These are phyloP conservation scores for Drosophila obscura DNA, from an alignment of 1,140 invertebrate genomes.

Conservation along the genomic window DNA sequence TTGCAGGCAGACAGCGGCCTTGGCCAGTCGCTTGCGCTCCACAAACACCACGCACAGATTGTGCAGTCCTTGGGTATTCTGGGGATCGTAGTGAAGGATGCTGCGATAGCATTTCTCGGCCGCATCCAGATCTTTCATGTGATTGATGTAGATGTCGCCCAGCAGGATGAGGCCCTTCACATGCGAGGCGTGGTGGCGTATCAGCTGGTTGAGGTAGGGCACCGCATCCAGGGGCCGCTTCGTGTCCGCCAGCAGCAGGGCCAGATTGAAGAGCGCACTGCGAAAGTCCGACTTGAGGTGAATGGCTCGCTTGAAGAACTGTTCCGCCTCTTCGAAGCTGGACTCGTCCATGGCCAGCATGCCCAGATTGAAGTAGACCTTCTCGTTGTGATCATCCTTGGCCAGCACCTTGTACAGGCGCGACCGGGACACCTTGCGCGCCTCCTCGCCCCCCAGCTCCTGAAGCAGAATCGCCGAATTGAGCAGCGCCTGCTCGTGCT, in stretches of 20 bases:
- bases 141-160: conserved; percentile 98
- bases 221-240: conserved; percentile 95
- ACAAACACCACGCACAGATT: conserved; percentile 98
- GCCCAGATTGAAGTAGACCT: conserved; percentile 96
- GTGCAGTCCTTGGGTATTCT: conserved; percentile 97
- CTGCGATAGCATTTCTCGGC: conserved; percentile 96
- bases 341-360: conserved; percentile 98
- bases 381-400: conserved; percentile 92
- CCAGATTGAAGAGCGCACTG: conserved; percentile 97
- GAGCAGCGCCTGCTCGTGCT: conserved; percentile 96
- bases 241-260: conserved; percentile 94
- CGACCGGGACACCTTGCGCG: conserved; percentile 91
- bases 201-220: conserved; percentile 95
- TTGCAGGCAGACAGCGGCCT: conserved; percentile 93
- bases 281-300: conserved; percentile 93
- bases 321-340: conserved; percentile 93
- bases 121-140: conserved; percentile 96
- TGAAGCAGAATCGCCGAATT: conserved; percentile 98
- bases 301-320: conserved; percentile 94
- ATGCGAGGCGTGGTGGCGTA: conserved; percentile 96
- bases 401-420: conserved; percentile 91
- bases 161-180: conserved; percentile 96
- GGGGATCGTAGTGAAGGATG: conserved; percentile 94
- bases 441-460: conserved; percentile 91
- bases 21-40: conserved; percentile 92